These are phyloP conservation scores for Phaetusa simplex DNA, from an alignment of 2,113 vertebrate species.

Conservation along the genomic window DNA sequence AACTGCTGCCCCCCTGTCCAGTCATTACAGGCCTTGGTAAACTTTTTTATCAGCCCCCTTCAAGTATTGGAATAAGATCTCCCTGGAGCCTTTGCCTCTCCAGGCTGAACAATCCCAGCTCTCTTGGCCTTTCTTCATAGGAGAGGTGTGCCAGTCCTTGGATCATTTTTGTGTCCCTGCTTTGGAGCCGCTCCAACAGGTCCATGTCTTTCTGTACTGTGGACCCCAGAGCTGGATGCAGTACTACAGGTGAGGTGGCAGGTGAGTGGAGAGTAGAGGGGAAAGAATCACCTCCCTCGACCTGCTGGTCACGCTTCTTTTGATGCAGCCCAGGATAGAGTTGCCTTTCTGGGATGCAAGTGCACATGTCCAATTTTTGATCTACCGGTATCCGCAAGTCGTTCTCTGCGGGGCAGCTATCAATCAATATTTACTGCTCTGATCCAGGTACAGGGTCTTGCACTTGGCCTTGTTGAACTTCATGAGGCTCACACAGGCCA, in stretches of 20 bases:
- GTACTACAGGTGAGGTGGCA: not conserved
- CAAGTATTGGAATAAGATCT: not conserved
- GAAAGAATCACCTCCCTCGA: not conserved
- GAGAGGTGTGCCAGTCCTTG: not conserved
- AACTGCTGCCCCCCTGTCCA: not conserved
- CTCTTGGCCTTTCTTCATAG: not conserved
- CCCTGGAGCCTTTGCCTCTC: not conserved
- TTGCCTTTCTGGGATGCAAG: not conserved
- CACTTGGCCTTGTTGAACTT: not conserved
- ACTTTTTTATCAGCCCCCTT: not conserved
- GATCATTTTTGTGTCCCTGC: not conserved
- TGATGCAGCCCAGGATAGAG: not conserved
- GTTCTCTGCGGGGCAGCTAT: not conserved
- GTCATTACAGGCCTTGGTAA: not conserved
- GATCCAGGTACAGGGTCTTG: not conserved
- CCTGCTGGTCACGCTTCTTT: not conserved
- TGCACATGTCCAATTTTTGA: not conserved
- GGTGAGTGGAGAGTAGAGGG: not conserved
- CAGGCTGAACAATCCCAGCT: not conserved
- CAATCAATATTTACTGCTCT: not conserved
- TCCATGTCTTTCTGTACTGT: not conserved
- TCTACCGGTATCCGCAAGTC: not conserved
- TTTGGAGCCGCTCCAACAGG: not conserved
- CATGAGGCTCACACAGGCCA: not conserved
- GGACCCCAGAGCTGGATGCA: not conserved